Evolutionary conservation across 2,797 vertebrate species (phyloP), one percentile per base, ranked within the genome.

Genomic region (Brachyrhaphis roseni): DNA sequence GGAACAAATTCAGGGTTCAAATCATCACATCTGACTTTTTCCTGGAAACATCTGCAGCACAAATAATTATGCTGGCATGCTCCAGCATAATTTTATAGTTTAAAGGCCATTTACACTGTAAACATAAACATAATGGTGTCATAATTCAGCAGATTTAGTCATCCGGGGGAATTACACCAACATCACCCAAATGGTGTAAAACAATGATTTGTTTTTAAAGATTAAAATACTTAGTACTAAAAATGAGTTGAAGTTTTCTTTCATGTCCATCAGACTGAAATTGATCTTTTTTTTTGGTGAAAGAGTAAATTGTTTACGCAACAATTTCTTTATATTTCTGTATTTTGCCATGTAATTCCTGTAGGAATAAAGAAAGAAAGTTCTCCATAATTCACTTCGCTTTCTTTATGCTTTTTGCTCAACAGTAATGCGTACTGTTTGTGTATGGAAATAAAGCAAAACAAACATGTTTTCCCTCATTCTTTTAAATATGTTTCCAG

Each of bases 371-470:
- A 68, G 18, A 72, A 18, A 72, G 8, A 1, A 64, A 15, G 43
- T 8, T 20, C 74, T 26, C 5, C n/a, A 34, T 36, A 1, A 74
- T 11, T 78, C 18, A 46, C 41, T 6, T 55, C 47, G 78, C 76
- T n/a, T 51, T 51, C 49, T 39, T 72, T 84, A 79, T 82, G 13
- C 79, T 47, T 64, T 55, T 74, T 23, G 23, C 20, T 83, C 49
- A 51, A 73, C 64, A 78, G 49, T 71, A 72, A 83, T 76, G 81
- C 68, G 49, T 34, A 55, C 59, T 84, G 64, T 79, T 43, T 80
- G 43, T 83, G 55, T 77, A 78, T 51, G 82, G 73, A 62, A 91
- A 86, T 87, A 86, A 87, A 91, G 64, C 2, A 34, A 62, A 62
- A 62, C n/a, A 62, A 62, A 26, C 72, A 23, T 34, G 8, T 77